Base-by-base conservation (phyloP, 2,888 invertebrate genomes). In the Drosophila atripex region DNA sequence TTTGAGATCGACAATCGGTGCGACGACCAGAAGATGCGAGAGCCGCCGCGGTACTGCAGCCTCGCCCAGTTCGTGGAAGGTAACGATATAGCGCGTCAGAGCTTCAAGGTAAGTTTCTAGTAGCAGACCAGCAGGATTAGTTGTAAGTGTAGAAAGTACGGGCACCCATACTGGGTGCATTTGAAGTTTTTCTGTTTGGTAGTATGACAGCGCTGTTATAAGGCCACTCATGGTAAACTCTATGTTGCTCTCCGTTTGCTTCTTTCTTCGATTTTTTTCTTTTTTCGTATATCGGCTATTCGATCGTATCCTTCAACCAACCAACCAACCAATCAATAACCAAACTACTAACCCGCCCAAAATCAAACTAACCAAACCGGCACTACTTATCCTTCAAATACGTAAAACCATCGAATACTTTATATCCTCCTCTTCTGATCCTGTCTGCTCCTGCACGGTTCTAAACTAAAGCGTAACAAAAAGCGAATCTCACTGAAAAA, bases 11-110 rank as follows among this genome's bases (percentile, higher is more conserved):
- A 92, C 68, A 91, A 92, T 78, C 90, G 91, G 11, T 91, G 91
- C 50, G 93, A 93, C 64, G 93, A 93, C 71, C 91, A 91, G 63
- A 92, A 91, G 73, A 90, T 90, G 23, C 75, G 86, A 3, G 93
- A 94, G 78, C 94, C 94, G 57, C 93, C 94, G 47, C 95, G 94
- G 75, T 95, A 94, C 87, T 96, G 96, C 90, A 96, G 96, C 86
- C 92, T 97, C 82, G 96, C 96, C 1, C 95, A 96, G 77, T 96
- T 96, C 86, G 95, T 95, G 66, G 96, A 96, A 91, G 96, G 96
- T 18, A 96, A 94, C 90, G 96, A 97, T 89, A 96, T 97, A 69
- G 96, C 95, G 0, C 93, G 96, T 49, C 94, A 94, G 89, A 96
- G 96, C 2, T 95, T 96, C 89, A 95, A 94, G 90, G 91, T 92